Evolutionary conservation across 53 echinoderm and acorn worm species (phyloP), one percentile per base, ranked within the genome.

Genomic region (Patiria pectinifera): DNA sequence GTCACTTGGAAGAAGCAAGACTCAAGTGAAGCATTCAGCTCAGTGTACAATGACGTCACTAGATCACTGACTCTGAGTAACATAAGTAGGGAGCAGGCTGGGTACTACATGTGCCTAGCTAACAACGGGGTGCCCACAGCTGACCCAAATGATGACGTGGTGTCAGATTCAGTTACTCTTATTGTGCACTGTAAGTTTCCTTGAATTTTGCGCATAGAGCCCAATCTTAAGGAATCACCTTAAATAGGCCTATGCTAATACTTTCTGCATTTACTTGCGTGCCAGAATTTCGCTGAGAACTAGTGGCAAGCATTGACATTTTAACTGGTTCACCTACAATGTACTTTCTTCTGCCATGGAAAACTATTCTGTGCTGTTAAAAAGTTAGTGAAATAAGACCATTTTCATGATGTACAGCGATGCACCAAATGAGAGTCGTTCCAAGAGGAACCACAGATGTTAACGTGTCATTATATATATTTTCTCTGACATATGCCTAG

Each of bases 51-150:
- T 76, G 76, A n/a, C 1, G 8, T 15, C 43, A 76, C 48, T 11
- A 78, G 79, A 6, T 47, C 46, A 15, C 46, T 78, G 79, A 78
- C 79, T 78, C 12, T 78, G 45, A 78, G 79, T 78, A 45, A 46
- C 46, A 78, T 47, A 4, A 78, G 14, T 1, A 78, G 79, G 47
- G 79, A 46, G 47, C 79, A 46, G 18, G 45, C 79, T 78, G 79
- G 79, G 16, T 78, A 78, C 79, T 78, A 78, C 79, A 78, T 5
- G 46, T 78, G 79, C 46, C 44, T 0, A 78, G 79, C 79, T 9
- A 78, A 78, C 79, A 78, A 78, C 11, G 79, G 46, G 2, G 35
- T 78, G 44, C 79, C 79, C 4, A 76, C 76, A 23, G 66, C 3
- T 18, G 19, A 66, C 13, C 15, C 66, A 66, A 14, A 66, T 13